phyloP scores from a whole-genome alignment of 2,113 vertebrate species.

The Vimba vimba region DNA sequence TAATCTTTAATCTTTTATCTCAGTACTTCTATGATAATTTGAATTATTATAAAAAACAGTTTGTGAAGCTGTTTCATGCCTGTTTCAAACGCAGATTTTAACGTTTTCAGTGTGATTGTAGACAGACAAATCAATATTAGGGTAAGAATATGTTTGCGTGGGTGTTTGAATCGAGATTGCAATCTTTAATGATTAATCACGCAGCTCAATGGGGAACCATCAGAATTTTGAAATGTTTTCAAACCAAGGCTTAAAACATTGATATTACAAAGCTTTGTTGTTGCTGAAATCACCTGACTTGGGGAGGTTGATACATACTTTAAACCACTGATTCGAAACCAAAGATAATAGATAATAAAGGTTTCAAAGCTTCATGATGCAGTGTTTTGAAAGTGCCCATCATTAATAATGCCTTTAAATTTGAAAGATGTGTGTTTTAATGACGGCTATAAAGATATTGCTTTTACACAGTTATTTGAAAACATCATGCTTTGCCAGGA shows the following conservation, averaged over 20 bases:
- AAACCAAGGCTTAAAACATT: background rate
- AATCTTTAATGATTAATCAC: too few relatives aligned
- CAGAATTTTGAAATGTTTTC: background rate
- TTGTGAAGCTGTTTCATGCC: too few relatives aligned
- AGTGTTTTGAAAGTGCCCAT: background rate
- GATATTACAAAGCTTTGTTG: background rate
- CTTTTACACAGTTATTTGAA: background rate
- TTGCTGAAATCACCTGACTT: background rate
- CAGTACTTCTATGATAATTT: too few relatives aligned
- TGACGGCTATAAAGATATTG: background rate
- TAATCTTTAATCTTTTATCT: too few relatives aligned
- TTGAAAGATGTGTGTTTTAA: background rate
- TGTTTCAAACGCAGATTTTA: too few relatives aligned
- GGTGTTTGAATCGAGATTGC: too few relatives aligned
- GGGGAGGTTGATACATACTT: too few relatives aligned
- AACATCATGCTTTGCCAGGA: background rate
- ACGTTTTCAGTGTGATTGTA: too few relatives aligned
- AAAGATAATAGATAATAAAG: background rate
- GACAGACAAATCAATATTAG: too few relatives aligned
- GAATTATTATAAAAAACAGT: too few relatives aligned
- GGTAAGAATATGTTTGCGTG: too few relatives aligned
- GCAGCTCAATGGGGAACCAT: background rate
- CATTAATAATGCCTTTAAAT: background rate
- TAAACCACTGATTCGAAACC: background rate
- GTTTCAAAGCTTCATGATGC: background rate